These are phyloP conservation scores for Hemibagrus wyckioides DNA, from an alignment of 2,113 vertebrate species.

Conservation along the genomic window DNA sequence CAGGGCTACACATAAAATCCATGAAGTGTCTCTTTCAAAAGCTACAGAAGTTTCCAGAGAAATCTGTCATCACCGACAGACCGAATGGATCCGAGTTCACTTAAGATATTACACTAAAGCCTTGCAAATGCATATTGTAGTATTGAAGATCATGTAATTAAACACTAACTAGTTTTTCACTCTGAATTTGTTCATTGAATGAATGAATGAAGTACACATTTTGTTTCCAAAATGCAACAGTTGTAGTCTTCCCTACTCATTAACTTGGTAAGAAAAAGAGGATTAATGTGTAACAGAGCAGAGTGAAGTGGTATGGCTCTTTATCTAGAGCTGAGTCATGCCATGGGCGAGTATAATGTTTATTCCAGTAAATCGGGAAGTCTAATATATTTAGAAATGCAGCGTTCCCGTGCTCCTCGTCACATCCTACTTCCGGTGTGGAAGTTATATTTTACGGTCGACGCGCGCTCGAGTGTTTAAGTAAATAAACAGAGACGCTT, in stretches of 20 bases:
- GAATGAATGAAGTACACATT: background rate
- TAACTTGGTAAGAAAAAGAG: background rate
- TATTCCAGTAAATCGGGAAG: slow-evolving; percentile 73
- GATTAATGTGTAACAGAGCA: slow-evolving; percentile 1
- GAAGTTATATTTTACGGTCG: background rate
- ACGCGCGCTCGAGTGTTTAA: background rate
- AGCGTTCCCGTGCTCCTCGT: slow-evolving; percentile 6
- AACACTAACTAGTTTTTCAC: background rate
- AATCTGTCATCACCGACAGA: background rate
- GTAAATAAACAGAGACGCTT: background rate
- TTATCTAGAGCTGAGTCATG: slow-evolving; percentile 67
- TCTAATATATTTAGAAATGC: slow-evolving; percentile 54
- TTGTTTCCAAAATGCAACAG: background rate
- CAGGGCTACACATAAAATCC: background rate
- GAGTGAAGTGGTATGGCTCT: slow-evolving; percentile 37
- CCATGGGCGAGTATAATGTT: slow-evolving; percentile 58
- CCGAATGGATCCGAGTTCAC: background rate
- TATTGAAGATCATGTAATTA: background rate
- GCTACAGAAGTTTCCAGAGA: background rate
- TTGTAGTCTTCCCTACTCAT: background rate
- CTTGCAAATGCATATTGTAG: too few relatives aligned
- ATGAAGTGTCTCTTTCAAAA: too few relatives aligned
- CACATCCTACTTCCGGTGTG: slow-evolving; percentile 10
- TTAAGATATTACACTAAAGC: background rate
- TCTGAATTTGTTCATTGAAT: background rate